Base-by-base conservation (phyloP, 92 coral and sea anemone genomes). In the Galaxea fascicularis region DNA sequence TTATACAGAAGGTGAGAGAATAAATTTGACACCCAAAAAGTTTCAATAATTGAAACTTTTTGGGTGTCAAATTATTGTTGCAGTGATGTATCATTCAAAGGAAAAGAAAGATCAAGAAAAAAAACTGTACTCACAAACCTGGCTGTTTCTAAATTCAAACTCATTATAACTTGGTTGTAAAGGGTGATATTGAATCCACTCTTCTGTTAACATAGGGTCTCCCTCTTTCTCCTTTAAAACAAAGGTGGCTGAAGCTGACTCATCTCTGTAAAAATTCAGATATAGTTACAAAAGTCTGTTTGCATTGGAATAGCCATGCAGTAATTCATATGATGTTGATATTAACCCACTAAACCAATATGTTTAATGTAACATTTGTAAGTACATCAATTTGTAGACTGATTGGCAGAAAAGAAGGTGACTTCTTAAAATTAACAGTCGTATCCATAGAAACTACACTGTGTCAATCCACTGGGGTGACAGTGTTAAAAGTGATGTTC, bases 171-270 rank as follows among this genome's bases (percentile, higher is more conserved):
- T 80, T 57, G 93, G 87, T 54, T 76, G 74, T 30, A 90, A 75
- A 60, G 65, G 77, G 44, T 91, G 98, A 86, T 70, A 96, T 41
- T 80, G 80, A 53, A 96, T 77, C 99, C 99, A 96, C 46, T 96
- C 92, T 73, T 94, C 93, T 46, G 53, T 56, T 27, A 72, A 25
- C 30, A 80, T 52, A 11, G 70, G 25, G 29, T 71, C 85, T 74
- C 86, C 74, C 25, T 83, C 92, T 31, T 76, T 52, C 77, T 92
- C 87, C 65, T 82, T 89, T 57, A 96, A 65, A 65, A 91, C 68
- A 82, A 89, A 96, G 13, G 99, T 94, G 13, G 95, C 96, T 10
- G 96, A 96, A 18, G 99, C 98, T 62, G 99, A 96, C 67, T 76
- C 69, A 68, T 96, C 99, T 85, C 99, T 96, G 35, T 3, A 31